Conservation (phyloP, 2,797 vertebrate genomes). For the Mastacembelus armatus region DNA sequence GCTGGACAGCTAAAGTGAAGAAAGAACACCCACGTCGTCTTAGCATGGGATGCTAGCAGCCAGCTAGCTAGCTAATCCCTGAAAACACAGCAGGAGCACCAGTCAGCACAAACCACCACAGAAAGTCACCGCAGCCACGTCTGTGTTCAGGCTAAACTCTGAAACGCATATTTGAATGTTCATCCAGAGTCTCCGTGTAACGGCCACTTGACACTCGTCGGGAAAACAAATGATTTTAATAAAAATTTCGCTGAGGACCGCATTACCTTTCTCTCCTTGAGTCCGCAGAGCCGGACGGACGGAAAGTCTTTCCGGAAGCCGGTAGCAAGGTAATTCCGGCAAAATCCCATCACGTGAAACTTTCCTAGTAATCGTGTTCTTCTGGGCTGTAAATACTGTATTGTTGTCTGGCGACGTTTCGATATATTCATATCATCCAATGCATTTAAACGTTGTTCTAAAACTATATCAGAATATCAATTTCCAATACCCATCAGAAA, state of each 20-base stretch:
- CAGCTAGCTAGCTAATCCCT: slow-evolving; percentile 74
- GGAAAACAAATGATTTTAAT: slow-evolving; percentile 49
- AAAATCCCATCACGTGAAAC: slow-evolving; percentile 78
- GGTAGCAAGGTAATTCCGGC: slow-evolving; percentile 83
- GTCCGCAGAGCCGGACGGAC: slow-evolving; percentile 95
- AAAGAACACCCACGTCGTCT: slow-evolving; percentile 78
- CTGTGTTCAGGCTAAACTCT: not conserved
- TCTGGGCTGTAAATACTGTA: not conserved
- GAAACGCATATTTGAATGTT: not conserved
- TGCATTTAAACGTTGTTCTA: not conserved
- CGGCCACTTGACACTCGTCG: slow-evolving; percentile 41
- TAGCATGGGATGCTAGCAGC: slow-evolving; percentile 66
- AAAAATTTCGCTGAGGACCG: slow-evolving; percentile 35
- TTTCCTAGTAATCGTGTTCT: slow-evolving; percentile 22
- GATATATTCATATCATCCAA: not conserved
- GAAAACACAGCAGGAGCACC: slow-evolving; percentile 72
- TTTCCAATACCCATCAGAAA: too few species aligned
- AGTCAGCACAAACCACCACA: slow-evolving; percentile 44
- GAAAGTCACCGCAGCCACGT: slow-evolving; percentile 46
- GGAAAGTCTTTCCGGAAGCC: slow-evolving; percentile 91
- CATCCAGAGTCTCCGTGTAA: fast-evolving
- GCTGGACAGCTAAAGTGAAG: slow-evolving; percentile 55
- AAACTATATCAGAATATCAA: not conserved
- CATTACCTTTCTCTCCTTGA: slow-evolving; percentile 93
- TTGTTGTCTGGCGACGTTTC: not conserved